Evolutionary conservation across 2,888 invertebrate species (phyloP), one percentile per base, ranked within the genome.

Genomic region (Hofmannophila pseudospretella): DNA sequence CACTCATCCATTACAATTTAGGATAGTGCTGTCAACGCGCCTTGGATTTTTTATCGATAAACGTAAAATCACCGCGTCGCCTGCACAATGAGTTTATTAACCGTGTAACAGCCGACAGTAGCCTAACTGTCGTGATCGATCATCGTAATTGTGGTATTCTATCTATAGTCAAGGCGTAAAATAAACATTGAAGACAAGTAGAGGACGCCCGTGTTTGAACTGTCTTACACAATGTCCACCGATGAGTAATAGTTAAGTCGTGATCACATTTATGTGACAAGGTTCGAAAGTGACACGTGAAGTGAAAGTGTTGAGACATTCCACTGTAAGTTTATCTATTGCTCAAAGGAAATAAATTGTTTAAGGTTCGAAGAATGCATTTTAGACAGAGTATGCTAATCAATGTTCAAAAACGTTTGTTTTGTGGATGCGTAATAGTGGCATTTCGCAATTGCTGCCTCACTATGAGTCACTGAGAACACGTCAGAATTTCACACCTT

Each of bases 301-400:
- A 54, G 61, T 47, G 68, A 69, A 68, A 67, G 64, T 61, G 45
- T 36, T 33, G 44, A 58, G 54, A 63, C 59, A 58, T 47, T 53
- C 39, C 42, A 47, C 48, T 42, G 47, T 48, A 44, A 54, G 41
- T 45, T 16, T 36, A 38, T 45, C 29, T 43, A 47, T 47, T 40
- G 38, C 37, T 34, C 42, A 52, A 47, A 58, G 65, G 63, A 66
- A 70, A 65, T 58, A 68, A 67, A 58, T 53, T 49, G 51, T 52
- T 58, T n/a, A 22, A 26, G 27, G 27, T 16, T 28, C 7, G 51
- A 51, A 44, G 52, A 43, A 54, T 55, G 49, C 55, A 51, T 73
- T 73, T 81, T 76, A 76, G 77, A 70, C 47, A 44, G 45, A 44
- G 50, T 50, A 61, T 56, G 75, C 68, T 80, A 80, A 82, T 74